Base-by-base conservation (phyloP, 2,888 invertebrate genomes). In the Xestobium rufovillosum region DNA sequence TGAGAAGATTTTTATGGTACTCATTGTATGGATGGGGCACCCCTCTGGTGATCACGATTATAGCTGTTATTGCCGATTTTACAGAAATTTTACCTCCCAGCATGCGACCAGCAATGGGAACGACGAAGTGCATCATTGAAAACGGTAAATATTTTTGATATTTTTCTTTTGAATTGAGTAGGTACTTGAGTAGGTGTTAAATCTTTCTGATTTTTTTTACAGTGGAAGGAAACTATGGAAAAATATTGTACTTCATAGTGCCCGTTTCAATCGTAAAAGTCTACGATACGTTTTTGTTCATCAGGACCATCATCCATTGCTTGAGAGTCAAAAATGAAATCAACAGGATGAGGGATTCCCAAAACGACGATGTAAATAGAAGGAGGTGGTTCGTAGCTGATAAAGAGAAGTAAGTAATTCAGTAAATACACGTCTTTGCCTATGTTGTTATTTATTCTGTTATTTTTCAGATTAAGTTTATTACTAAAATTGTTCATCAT, bases 401-500 rank as follows among this genome's bases (percentile, higher is more conserved):
- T 52, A 77, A 74, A 61, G 78, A 79, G 10, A 80, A 76, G 82
- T 81, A 55, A 69, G 71, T 31, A 16, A 15, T 12, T 16, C 8
- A 26, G 1, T 29, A 19, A 19, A 8, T 19, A 8, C 23, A 19
- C 23, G 6, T 19, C 8, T 15, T 10, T 39, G 9, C 12, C 14
- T 14, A 1, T 9, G 11, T 4, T 29, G 16, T 12, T 25, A 12
- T 16, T 19, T 8, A 16, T 36, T 29, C 14, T 4, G 8, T 8
- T 8, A 19, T 19, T 19, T 65, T 65, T 32, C 62, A 80, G 83
- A 55, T 76, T 83, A 46, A 64, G 75, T 16, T 72, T 85, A 67
- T 82, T 81, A 39, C 69, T 78, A 1, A 85, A 85, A 56, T 63
- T 86, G 1, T 84, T 83, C 66, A 67, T 84, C 41, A 82, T 85